Evolutionary conservation across 2,113 vertebrate species (phyloP), one percentile per base, ranked within the genome.

Genomic region (Sinosuthora webbiana): DNA sequence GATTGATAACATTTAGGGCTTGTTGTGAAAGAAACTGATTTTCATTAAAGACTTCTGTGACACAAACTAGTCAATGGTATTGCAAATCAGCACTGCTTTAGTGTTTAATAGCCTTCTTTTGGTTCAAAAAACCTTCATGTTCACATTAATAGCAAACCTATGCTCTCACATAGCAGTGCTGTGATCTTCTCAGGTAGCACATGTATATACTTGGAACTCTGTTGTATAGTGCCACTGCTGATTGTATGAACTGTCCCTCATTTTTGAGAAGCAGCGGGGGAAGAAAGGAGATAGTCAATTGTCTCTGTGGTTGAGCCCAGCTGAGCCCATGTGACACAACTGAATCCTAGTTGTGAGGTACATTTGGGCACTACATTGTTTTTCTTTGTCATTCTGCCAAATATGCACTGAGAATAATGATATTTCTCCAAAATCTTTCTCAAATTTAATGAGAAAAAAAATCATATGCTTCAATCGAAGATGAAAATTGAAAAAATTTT

Each of bases 1-100:
- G 89, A 88, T 80, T 94, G 93, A 95, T 92, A 90, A 89, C 35
- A 68, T 87, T 89, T 95, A 79, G 25, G 27, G 15, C 57, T 93
- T 5, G 1, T 56, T 81, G 7, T 68, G 64, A 87, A 74, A 87
- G 77, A 67, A 94, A 60, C 23, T 59, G 63, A 68, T 90, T 92
- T 95, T 89, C 45, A 63, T 91, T 91, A 92, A 60, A 45, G 56
- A 20, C 13, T 74, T 95, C 52, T 68, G 45, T 91, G 71, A 75
- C 37, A 64, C 49, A 49, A 63, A 41, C 28, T 42, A 57, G 55
- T 80, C 91, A 90, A 93, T 78, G 24, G 44, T 59, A 77, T 89
- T n/a, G 27, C 79, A 90, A 60, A 93, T 83, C 81, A 88, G 17
- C n/a, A 47, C 28, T 1, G 1, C 78, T 69, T 88, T 63, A 71